phyloP scores from a whole-genome alignment of 2,113 vertebrate genomes.

The Terrapene triunguis region DNA sequence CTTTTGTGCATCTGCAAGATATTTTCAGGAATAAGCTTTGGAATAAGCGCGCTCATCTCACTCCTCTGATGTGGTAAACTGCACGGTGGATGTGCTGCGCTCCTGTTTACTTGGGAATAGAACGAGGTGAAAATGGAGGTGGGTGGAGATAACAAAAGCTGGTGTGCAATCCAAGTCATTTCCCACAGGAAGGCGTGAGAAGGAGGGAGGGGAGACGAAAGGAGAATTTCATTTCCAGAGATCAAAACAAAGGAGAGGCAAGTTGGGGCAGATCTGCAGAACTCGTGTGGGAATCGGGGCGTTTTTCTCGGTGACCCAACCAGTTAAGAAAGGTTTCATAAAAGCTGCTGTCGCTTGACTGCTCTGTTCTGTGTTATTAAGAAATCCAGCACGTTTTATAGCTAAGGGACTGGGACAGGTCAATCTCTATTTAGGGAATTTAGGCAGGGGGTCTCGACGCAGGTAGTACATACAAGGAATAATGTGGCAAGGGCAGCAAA shows the following conservation, averaged over 20 bases:
- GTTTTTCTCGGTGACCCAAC: not conserved
- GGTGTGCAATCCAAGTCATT: not conserved
- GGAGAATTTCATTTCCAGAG: not conserved
- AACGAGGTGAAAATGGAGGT: conserved; percentile 44
- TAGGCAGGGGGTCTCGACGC: not conserved
- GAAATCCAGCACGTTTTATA: not conserved
- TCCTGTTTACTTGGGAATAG: conserved; percentile 33
- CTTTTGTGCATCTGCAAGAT: not conserved
- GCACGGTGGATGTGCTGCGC: conserved; percentile 31
- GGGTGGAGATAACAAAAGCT: conserved; percentile 45
- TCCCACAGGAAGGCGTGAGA: conserved; percentile 40
- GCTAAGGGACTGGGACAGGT: not conserved
- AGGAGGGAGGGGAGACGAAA: not conserved
- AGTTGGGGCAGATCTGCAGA: conserved; percentile 47
- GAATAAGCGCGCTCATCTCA: not conserved
- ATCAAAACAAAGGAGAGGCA: conserved; percentile 63
- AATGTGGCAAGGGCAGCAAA: not conserved
- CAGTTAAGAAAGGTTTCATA: not conserved
- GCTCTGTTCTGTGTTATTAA: not conserved
- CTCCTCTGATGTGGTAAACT: not conserved
- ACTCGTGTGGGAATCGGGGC: not conserved
- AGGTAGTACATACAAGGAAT: not conserved
- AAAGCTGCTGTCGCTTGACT: not conserved
- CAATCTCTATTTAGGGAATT: not conserved
- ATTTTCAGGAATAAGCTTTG: not conserved